Base-by-base conservation (phyloP, 2,888 invertebrate genomes). In the Tupiocoris notatus region DNA sequence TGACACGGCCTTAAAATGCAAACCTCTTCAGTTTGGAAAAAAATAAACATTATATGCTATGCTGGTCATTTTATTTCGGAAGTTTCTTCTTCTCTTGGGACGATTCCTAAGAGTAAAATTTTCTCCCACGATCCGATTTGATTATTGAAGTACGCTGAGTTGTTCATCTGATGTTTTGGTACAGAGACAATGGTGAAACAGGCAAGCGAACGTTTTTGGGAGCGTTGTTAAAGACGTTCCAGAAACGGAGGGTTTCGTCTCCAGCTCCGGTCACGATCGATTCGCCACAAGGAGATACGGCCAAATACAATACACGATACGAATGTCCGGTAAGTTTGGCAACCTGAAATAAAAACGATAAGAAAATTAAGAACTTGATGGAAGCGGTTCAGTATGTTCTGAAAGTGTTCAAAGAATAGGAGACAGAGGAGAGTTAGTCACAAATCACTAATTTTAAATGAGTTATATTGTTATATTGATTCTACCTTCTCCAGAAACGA, bases 221-320 rank as follows among this genome's bases (percentile, higher is more conserved):
- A 17, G 96, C 95, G 87, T 98, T 98, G 82, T 95, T 96, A 86
- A 98, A 98, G 0, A 98, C 96, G 86, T 98, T 98, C 98, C 98
- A 98, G 85, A 98, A 98, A 1, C 98, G 88, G 3, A 98, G 87
- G 0, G 98, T 98, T 84, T 98, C 98, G 85, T 98, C 98, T 0
- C 98, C 98, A 0, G 98, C 98, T 22, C 98, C 98, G 0, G 98
- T 98, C 0, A 98, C 98, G 80, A 98, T 98, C 2, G 97, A 96
- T 84, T 98, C 98, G 39, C 98, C 98, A 84, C 98, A 97, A 0
- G 98, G 98, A 2, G 97, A 97, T 84, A 98, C 89, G 0, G 98
- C 98, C 81, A 98, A 85, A 85, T 98, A 98, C 0, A 98, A 86
- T 1, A 98, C 98, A 80, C 98, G 87, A 84, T 94, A 96, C 20